A percentile compares a stretch with the other conserved stretches of the same genome.
Evolutionary conservation across 2,797 vertebrate species (phyloP).

Genomic region (Kryptopterus vitreolus): DNA sequence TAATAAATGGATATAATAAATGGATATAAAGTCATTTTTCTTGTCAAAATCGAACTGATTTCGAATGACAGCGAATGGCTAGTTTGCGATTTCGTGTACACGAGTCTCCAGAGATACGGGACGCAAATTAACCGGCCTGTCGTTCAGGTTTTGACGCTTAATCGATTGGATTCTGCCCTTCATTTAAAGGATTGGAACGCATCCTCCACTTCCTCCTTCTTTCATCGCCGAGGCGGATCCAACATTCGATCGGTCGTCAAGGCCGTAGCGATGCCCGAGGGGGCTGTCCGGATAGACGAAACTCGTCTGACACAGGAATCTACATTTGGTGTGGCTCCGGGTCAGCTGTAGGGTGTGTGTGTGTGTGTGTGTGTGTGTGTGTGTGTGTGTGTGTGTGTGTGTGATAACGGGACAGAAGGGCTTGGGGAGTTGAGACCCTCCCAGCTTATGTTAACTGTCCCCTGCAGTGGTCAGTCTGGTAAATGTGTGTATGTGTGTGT

Average conservation of each 20-base stretch:
- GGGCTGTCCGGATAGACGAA: slow-evolving; percentile 14
- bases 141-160: background rate
- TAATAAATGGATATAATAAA: no score
- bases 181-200: background rate
- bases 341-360: slow-evolving; percentile 70
- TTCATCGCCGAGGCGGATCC: background rate
- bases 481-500: slow-evolving; percentile 47
- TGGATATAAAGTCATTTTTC: no score
- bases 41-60: no score
- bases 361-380: slow-evolving; percentile 66
- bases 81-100: background rate
- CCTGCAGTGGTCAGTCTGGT: slow-evolving; percentile 43
- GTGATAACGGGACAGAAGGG: slow-evolving; percentile 59
- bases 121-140: background rate
- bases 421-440: slow-evolving; percentile 58
- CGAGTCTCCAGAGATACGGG: background rate
- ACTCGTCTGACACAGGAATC: slow-evolving; percentile 38
- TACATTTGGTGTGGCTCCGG: slow-evolving; percentile 50
- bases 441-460: slow-evolving; percentile 28
- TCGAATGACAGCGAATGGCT: no score
- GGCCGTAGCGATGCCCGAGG: slow-evolving; percentile 18
- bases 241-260: slow-evolving; percentile 18
- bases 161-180: background rate
- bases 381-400: slow-evolving; percentile 51
- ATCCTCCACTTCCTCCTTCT: slow-evolving; percentile 11